A percentile compares a stretch with the other conserved stretches of the same genome.
Evolutionary conservation across 2,113 vertebrate genomes (phyloP).

Genomic region (Xiphophorus maculatus): DNA sequence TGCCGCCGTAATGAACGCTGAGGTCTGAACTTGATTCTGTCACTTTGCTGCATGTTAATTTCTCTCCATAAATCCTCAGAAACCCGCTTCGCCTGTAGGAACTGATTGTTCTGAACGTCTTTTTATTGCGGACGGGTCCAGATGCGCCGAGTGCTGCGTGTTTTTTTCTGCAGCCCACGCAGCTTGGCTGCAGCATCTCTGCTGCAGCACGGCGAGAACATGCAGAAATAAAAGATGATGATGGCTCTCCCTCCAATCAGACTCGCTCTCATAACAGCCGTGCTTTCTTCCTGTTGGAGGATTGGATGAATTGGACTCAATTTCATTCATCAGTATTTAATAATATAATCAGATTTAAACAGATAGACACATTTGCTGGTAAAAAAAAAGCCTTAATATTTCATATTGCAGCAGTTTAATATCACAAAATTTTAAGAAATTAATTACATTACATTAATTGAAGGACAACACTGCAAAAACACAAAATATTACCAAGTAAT

Average conservation of each 20-base stretch:
- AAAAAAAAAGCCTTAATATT: too few species aligned
- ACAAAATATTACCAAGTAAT: too few species aligned
- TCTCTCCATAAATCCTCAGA: conserved; percentile 20
- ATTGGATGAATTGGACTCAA: not conserved
- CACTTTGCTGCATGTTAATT: not conserved
- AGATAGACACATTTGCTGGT: too few species aligned
- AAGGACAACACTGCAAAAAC: too few species aligned
- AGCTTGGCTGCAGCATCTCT: conserved; percentile 31
- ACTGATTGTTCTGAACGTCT: conserved; percentile 13
- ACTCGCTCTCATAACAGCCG: conserved; percentile 2
- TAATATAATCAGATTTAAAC: too few species aligned
- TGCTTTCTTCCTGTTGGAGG: not conserved
- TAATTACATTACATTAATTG: too few species aligned
- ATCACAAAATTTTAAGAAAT: too few species aligned
- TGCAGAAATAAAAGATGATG: conserved; percentile 19
- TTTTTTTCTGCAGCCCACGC: conserved; percentile 22
- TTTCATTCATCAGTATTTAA: too few species aligned
- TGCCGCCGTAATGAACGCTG: conserved; percentile 32
- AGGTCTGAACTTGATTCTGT: conserved; percentile 17
- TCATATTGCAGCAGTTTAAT: too few species aligned
- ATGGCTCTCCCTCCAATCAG: not conserved
- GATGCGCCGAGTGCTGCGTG: conserved; percentile 8
- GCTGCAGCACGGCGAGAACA: conserved; percentile 8
- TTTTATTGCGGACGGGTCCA: conserved; percentile 17
- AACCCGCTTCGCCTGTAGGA: conserved; percentile 16